These are phyloP conservation scores for Tinea trinotella DNA, from an alignment of 2,888 invertebrate genomes.

Conservation along the genomic window DNA sequence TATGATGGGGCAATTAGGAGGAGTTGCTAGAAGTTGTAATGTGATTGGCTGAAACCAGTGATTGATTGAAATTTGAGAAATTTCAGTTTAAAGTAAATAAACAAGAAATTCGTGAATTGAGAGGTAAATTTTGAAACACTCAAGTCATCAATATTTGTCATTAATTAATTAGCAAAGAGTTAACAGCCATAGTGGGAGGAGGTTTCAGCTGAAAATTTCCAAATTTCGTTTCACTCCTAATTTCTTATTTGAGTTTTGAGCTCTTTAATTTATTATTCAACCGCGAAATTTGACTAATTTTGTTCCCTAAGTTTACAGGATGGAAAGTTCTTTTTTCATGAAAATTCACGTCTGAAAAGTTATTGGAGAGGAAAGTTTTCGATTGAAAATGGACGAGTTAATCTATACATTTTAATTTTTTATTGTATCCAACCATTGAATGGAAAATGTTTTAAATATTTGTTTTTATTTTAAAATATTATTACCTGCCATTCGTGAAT, in stretches of 20 bases:
- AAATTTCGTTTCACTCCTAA: constrained; percentile 11
- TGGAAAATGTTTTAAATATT: no score
- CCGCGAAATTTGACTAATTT: constrained; percentile 19
- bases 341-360: background rate
- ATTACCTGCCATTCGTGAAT: no score
- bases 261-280: constrained; percentile 18
- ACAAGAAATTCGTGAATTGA: background rate
- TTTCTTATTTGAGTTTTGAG: constrained; percentile 18
- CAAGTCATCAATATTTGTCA: background rate
- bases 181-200: background rate
- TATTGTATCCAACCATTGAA: background rate
- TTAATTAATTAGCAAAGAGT: background rate
- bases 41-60: background rate
- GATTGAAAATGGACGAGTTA: constrained; percentile 11
- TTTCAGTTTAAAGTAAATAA: background rate
- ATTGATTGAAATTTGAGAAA: background rate
- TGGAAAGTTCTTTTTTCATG: constrained; percentile 3
- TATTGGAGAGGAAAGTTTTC: constrained; percentile 10
- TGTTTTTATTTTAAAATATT: no score
- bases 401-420: constrained; percentile 13
- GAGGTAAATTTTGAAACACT: background rate
- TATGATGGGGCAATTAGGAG: no score
- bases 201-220: background rate
- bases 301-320: background rate
- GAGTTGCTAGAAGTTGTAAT: no score